Evolutionary conservation across 1,140 invertebrate genomes (phyloP), one percentile per base, ranked within the genome.

Genomic region (Sycobia sp.): DNA sequence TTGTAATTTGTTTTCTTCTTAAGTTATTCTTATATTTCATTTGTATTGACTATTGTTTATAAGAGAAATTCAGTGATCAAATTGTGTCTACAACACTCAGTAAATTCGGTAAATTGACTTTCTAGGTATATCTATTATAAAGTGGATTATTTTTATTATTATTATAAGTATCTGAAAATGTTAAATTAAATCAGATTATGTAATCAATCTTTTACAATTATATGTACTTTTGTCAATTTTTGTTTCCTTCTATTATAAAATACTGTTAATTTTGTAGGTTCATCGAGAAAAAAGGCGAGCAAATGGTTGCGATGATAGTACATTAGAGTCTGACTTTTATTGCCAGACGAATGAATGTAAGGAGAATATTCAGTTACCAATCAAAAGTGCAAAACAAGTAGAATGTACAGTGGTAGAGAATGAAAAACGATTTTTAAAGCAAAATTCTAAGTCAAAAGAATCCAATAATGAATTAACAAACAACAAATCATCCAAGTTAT

Each of bases 261-360:
- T n/a, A n/a, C 11, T 34, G 32, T 34, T 7, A 34, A 7, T 25
- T 34, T 11, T 20, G 0, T 16, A 63, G 62, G 62, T 65, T 1
- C 70, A 82, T 67, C 75, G 75, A 29, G 80, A 80, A 5, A 80
- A 78, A 59, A 79, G 79, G 60, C 68, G 71, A 22, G 13, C 55
- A 0, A 66, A 68, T 8, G 71, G 70, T 9, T 82, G 79, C 41
- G 76, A 81, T 1, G 80, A 82, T 25, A 82, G 80, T 43, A 82
- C 80, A 0, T 39, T 81, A 4, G 80, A 81, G 63, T 69, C 78
- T 7, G 80, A 82, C 27, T 67, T 63, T n/a, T 57, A 66, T 3
- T 11, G 61, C 0, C 55, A 69, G 5, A 67, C 14, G 4, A 44
- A 13, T 13, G 51, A 61, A 39, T 68, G 65, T 23, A 67, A 70